These are phyloP conservation scores for Crocodylus rhombifer DNA, from an alignment of 2,797 vertebrate genomes.

Conservation along the genomic window DNA sequence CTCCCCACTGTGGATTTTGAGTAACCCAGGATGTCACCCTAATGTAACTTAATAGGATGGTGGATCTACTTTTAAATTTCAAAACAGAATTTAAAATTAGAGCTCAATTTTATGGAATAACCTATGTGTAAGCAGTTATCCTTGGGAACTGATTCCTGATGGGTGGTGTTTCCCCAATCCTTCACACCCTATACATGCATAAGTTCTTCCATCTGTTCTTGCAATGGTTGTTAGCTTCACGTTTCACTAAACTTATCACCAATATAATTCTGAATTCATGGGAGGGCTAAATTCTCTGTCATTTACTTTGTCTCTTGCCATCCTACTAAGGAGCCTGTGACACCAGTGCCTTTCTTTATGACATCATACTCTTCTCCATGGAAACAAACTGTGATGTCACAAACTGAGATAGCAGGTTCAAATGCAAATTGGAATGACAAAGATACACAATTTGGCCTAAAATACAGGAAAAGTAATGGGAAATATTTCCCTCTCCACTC, in stretches of 20 bases:
- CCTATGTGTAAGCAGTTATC: not conserved
- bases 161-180: not conserved
- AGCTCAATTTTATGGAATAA: not conserved
- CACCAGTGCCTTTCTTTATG: conserved; percentile 75
- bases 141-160: not conserved
- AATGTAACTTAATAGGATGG: not conserved
- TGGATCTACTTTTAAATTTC: not conserved
- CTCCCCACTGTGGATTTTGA: not conserved
- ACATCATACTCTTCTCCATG: not conserved
- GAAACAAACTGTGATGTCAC: conserved; percentile 34
- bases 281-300: not conserved
- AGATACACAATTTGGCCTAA: not conserved
- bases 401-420: not conserved
- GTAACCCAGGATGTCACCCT: not conserved
- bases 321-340: conserved; percentile 59
- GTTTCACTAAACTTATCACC: not conserved
- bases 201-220: not conserved
- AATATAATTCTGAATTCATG: not conserved
- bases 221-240: not conserved
- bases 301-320: not conserved
- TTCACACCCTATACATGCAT: not conserved
- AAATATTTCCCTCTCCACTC: not conserved
- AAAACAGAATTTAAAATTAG: not conserved
- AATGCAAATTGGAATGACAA: not conserved
- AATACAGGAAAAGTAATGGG: conserved; percentile 10